Conservation (phyloP, 2,888 invertebrate genomes). For the Blastobasis adustella region DNA sequence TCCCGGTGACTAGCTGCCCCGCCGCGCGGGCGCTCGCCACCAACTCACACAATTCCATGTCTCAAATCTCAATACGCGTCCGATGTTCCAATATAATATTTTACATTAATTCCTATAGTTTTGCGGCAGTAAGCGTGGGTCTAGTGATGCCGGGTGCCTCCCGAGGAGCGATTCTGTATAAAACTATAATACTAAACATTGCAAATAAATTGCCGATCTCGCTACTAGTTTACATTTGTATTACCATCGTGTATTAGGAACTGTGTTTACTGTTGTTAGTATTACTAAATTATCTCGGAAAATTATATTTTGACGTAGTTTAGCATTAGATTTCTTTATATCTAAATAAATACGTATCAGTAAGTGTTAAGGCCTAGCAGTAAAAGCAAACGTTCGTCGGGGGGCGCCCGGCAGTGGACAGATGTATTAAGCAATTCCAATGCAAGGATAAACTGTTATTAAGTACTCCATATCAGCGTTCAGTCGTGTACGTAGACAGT, state of each 20-base stretch:
- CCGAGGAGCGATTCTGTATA: conserved; percentile 31
- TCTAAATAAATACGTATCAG: conserved; percentile 14
- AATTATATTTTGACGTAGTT: conserved; percentile 40
- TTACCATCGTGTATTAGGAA: conserved; percentile 63
- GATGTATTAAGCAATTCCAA: conserved; percentile 49
- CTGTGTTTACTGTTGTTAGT: conserved; percentile 57
- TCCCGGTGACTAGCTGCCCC: conserved; percentile 26
- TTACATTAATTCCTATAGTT: conserved; percentile 17
- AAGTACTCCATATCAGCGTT: conserved; percentile 27
- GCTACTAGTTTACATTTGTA: conserved; percentile 43
- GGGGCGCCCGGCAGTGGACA: conserved; percentile 47
- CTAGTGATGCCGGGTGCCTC: conserved; percentile 30
- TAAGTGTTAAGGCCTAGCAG: conserved; percentile 28
- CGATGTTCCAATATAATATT: conserved; percentile 16
- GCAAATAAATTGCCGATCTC: conserved; percentile 47
- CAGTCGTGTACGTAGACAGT: conserved; percentile 35
- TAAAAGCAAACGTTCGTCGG: conserved; percentile 29
- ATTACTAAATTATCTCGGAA: conserved; percentile 21
- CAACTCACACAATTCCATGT: conserved; percentile 29
- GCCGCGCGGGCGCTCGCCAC: conserved; percentile 26
- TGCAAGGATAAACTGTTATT: conserved; percentile 46
- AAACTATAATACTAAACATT: conserved; percentile 35
- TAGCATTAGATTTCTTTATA: conserved; percentile 20
- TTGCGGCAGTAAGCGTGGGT: conserved; percentile 20
- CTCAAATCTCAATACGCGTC: conserved; percentile 52